Evolutionary conservation across 2,888 invertebrate genomes (phyloP), one percentile per base, ranked within the genome.

Genomic region (Cataglyphis rosenhaueri): DNA sequence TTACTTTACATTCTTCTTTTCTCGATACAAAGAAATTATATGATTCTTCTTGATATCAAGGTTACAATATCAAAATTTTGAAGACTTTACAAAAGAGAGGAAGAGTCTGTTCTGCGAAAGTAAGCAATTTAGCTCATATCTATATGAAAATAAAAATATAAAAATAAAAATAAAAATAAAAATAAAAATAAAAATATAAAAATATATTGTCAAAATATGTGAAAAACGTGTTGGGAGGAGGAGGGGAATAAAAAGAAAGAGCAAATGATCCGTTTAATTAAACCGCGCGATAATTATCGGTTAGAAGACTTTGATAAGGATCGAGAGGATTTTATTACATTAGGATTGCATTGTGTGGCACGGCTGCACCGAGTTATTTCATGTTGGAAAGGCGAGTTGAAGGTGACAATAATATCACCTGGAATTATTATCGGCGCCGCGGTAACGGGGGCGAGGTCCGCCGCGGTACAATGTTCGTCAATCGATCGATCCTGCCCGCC

Each of bases 401-500:
- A 82, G 83, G 74, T 75, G 84, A 75, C 84, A 84, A 83, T 83
- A 81, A 83, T 81, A 81, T 70, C 79, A 71, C 62, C 73, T 66
- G 75, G 57, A 85, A 81, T 79, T 75, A 74, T 81, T 68, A 82
- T 73, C 71, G 52, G 74, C 82, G 64, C 48, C 76, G 79, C 38
- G 41, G 61, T 66, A 76, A 84, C 70, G 62, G 57, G 57, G 79
- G 79, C 78, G 78, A 78, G 41, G 76, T 57, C 55, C 68, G 52
- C 52, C 52, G 76, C 61, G 66, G 52, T 59, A 82, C 52, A 74
- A 83, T 76, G 81, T 81, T 86, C 91, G 91, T 90, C 91, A 92
- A 91, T 91, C 93, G 90, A 93, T 93, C 92, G 91, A 92, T 91
- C 88, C 86, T 79, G 86, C 84, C 79, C 79, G 88, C 85, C 93